Base-by-base conservation (phyloP, 1,140 invertebrate species). In the Cataglyphis hispanica region DNA sequence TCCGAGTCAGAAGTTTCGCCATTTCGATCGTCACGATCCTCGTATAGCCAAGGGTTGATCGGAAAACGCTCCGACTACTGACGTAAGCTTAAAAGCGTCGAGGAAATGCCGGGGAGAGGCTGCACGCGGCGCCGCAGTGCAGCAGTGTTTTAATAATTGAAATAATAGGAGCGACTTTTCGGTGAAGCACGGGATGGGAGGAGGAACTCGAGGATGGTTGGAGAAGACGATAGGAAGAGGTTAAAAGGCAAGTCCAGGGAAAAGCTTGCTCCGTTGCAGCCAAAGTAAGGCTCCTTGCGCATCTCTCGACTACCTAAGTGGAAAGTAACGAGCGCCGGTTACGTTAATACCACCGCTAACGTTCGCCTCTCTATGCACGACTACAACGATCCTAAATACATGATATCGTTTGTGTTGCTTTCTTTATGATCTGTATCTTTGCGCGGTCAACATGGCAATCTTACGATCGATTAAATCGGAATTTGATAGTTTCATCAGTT, bases 301-400 rank as follows among this genome's bases (percentile, higher is more conserved):
- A 16, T 22, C n/a, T 58, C 74, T 74, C 25, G 53, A 43, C 34
- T 67, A 58, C 27, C 72, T 88, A 88, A 92, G 83, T 91, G 86
- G 89, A 91, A 91, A 88, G 56, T 90, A 91, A 91, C 86, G 91
- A 92, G 67, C 67, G 74, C 11, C 78, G 60, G 87, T 85, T 90
- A 84, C 70, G 63, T 66, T 72, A 64, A 76, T 86, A 88, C 67
- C 72, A n/a, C 53, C 25, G 58, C 43, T 37, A 70, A 46, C 53
- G 70, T 46, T 75, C 56, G 80, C 34, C 34, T 69, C 46, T 72
- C 81, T 31, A 10, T 69, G 50, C 43, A 34, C 46, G 50, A 58
- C 46, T 22, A 50, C 75, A 46, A 60, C 63, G 53, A 58, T 64
- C 58, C 46, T 80, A 74, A 89, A 87, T 63, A 78, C 85, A 85